Evolutionary conservation across 2,113 vertebrate genomes (phyloP).

Genomic region (Aegithalos caudatus): DNA sequence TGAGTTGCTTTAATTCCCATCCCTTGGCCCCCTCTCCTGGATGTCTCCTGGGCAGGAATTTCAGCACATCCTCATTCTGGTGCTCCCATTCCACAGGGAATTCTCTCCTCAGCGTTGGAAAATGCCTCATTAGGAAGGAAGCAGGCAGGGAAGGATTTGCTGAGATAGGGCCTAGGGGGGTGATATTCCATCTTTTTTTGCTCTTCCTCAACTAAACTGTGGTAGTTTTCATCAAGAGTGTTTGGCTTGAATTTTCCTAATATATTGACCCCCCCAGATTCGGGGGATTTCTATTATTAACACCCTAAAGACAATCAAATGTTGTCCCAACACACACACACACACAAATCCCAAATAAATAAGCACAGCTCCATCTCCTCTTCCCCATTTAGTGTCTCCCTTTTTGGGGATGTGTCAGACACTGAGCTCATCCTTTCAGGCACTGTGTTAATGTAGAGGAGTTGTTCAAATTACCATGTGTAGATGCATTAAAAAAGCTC

Average conservation of each 20-base stretch:
- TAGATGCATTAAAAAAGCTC: not conserved
- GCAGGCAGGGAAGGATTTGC: not conserved
- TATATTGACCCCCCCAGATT: not conserved
- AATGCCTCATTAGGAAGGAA: constrained; percentile 11
- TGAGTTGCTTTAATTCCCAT: not conserved
- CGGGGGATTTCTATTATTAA: not conserved
- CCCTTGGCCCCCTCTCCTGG: not conserved
- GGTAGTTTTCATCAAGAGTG: not conserved
- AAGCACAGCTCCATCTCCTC: not conserved
- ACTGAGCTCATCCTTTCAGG: not conserved
- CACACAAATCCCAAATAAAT: not conserved
- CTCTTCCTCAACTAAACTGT: not conserved
- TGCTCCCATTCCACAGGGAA: not conserved
- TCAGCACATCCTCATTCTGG: not conserved
- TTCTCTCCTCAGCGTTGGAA: constrained; percentile 26
- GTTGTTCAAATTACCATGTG: not conserved
- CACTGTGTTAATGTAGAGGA: not conserved
- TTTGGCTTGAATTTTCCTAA: not conserved
- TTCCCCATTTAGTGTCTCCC: not conserved
- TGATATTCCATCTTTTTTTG: not conserved
- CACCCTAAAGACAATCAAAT: not conserved
- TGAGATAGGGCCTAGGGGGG: not conserved
- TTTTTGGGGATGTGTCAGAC: not conserved
- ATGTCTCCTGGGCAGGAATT: not conserved
- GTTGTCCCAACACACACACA: not conserved